Conservation (phyloP, 2,113 vertebrate species). For the Macroglossus sobrinus region DNA sequence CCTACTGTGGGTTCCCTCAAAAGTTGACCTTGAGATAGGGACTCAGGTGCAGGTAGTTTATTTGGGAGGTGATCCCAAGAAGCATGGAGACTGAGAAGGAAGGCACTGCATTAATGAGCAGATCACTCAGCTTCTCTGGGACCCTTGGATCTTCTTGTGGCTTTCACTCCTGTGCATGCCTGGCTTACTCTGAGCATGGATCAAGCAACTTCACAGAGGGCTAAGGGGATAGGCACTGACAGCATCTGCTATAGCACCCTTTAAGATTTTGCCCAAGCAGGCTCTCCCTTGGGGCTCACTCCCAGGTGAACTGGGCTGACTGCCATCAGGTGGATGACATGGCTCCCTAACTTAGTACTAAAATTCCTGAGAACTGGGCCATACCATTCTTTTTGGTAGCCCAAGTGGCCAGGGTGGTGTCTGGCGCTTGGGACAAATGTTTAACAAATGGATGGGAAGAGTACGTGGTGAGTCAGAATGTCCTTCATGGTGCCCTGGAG, state of each 20-base stretch:
- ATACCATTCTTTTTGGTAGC: neutral
- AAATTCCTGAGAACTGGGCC: neutral
- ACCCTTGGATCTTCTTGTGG: neutral
- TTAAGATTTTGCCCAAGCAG: neutral
- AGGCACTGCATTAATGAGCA: neutral
- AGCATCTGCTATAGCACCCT: neutral
- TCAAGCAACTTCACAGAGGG: neutral
- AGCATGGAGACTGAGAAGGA: neutral
- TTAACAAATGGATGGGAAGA: neutral
- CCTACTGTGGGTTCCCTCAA: neutral
- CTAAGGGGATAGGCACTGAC: neutral
- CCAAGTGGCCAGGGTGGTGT: neutral
- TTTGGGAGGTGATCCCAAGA: neutral
- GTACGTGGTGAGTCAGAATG: neutral
- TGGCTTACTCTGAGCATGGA: neutral
- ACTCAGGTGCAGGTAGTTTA: neutral
- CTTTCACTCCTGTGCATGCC: neutral
- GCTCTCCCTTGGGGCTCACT: neutral
- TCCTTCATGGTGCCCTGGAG: neutral
- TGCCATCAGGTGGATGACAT: neutral
- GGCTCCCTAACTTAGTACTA: neutral
- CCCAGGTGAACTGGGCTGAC: neutral
- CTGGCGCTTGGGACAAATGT: neutral
- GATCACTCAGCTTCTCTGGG: neutral
- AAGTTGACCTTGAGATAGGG: neutral